Evolutionary conservation across 1,140 invertebrate genomes (phyloP), one percentile per base, ranked within the genome.

Genomic region (Camponotus floridanus): DNA sequence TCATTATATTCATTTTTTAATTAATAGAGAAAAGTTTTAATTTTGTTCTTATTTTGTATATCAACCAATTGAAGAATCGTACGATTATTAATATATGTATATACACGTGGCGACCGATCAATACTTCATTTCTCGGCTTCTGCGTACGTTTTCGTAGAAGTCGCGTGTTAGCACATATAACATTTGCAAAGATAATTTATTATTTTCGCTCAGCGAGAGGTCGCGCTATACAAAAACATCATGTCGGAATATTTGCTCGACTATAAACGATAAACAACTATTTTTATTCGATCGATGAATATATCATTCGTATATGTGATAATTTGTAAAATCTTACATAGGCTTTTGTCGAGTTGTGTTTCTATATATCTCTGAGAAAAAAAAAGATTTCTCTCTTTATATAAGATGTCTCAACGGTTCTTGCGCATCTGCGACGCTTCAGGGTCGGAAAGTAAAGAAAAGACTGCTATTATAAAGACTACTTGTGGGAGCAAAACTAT

Each of bases 391-490:
- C 65, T 51, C 7, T 68, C 31, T 64, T 51, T 85, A 11, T 9
- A 31, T 4, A 21, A 55, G 39, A 42, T 45, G 18, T 78, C 15
- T 51, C 59, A 89, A 89, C 86, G 88, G 86, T 83, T 89, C 71
- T 76, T 51, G 36, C 51, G 48, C 88, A 89, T 86, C 86, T 89
- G 83, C 81, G 48, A 48, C n/a, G 42, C 4, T 61, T 70, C 26
- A 36, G n/a, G 48, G 55, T 64, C n/a, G 48, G 59, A 62, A 68
- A 18, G n/a, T 39, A 57, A 73, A 62, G 39, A 42, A 48, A 80
- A 81, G n/a, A 15, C 42, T 36, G 48, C 39, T 33, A 64, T 73
- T 73, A 67, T 57, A 64, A 42, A 42, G 42, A 42, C 42, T 9
- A 5, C 55, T 15, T 6, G 26, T 45, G 55, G 33, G 3, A 74